A percentile compares a stretch with the other conserved stretches of the same genome.
Conservation (phyloP, 37 sponge, comb jelly and placozoan species). For the Mnemiopsis leidyi region DNA sequence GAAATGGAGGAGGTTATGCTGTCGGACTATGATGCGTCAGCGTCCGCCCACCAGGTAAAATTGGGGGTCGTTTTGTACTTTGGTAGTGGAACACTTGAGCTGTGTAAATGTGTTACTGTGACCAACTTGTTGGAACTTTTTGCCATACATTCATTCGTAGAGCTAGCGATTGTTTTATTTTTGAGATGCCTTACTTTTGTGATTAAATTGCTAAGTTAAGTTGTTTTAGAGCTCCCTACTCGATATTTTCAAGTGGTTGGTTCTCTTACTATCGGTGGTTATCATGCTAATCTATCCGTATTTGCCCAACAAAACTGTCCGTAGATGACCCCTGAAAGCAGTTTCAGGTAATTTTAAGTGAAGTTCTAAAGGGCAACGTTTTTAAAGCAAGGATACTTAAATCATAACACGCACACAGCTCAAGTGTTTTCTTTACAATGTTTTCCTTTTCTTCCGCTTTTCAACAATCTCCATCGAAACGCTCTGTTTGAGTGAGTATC, state of each 20-base stretch:
- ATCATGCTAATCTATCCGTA: not conserved
- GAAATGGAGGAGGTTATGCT: slow-evolving; percentile 65
- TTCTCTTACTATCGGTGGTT: not conserved
- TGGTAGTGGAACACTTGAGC: not conserved
- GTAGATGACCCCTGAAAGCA: not conserved
- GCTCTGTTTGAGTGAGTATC: no score
- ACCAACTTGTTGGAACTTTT: no score
- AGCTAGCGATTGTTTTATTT: no score
- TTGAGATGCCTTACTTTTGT: no score
- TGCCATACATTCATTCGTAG: no score
- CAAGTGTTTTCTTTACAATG: slow-evolving; percentile 8
- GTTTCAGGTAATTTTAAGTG: not conserved
- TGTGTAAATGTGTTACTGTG: slow-evolving; percentile 61
- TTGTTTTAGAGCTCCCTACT: not conserved
- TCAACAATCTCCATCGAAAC: no score
- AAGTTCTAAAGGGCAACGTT: no score
- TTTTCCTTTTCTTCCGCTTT: no score
- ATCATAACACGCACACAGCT: not conserved
- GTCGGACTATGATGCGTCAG: slow-evolving; percentile 15
- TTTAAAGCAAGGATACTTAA: not conserved
- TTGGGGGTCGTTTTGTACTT: not conserved
- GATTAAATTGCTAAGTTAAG: not conserved
- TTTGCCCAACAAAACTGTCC: not conserved
- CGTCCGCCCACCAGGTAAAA: slow-evolving; percentile 27
- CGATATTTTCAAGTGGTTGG: not conserved